Evolutionary conservation across 53 echinoderm and acorn worm genomes (phyloP).

Genomic region (Antedon mediterranea): DNA sequence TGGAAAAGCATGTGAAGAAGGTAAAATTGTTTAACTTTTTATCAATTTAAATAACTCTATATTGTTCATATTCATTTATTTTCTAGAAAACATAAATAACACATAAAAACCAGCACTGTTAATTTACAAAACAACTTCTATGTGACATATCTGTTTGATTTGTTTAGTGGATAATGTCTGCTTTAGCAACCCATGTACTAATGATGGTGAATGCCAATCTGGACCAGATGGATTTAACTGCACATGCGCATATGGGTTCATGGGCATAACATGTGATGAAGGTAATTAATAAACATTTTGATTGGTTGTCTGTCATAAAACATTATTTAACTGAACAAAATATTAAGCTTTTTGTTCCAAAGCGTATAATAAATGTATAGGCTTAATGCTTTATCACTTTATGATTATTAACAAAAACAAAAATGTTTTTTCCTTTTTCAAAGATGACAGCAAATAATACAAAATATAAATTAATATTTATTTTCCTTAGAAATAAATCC

Average conservation of each 20-base stretch:
- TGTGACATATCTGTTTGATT: background rate
- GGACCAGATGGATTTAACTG: slow-evolving; percentile 39
- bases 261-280: slow-evolving; percentile 52
- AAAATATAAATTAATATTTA: background rate
- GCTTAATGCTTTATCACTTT: too few relatives aligned
- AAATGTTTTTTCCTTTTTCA: too few relatives aligned
- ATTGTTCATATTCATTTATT: background rate
- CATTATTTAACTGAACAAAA: too few relatives aligned
- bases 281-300: slow-evolving; percentile 19
- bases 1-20: background rate
- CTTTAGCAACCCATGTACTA: slow-evolving; percentile 44
- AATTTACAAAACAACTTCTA: background rate
- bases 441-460: too few relatives aligned
- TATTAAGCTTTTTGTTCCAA: too few relatives aligned
- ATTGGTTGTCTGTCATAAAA: too few relatives aligned
- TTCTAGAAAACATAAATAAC: too few relatives aligned
- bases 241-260: slow-evolving; percentile 69
- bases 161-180: background rate
- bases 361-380: too few relatives aligned
- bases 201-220: slow-evolving; percentile 33
- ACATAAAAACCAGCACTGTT: background rate
- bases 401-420: too few relatives aligned
- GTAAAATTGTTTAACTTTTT: background rate
- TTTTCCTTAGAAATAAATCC: slow-evolving; percentile 55
- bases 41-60: background rate